Base-by-base conservation (phyloP, 2,797 vertebrate species). In the Coregonus ussuriensis region DNA sequence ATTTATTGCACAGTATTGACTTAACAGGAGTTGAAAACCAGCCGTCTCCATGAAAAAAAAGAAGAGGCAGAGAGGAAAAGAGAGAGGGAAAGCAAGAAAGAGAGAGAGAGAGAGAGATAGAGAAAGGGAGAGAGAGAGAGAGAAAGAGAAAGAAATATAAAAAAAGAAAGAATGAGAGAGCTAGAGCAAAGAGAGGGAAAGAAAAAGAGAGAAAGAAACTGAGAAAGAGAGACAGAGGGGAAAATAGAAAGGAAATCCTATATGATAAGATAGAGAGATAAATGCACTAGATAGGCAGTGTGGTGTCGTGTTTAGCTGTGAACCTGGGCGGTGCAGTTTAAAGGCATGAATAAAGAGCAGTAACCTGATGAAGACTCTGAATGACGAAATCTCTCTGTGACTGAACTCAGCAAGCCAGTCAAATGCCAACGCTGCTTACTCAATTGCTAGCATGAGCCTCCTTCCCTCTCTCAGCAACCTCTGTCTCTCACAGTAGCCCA, bases 1-100 rank as follows among this genome's bases (percentile, higher is more conserved):
- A 93, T 93, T 91, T 88, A 91, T 83, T 86, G 89, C 90, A 88
- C 89, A 84, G 78, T 93, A 92, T 93, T 91, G 92, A 93, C 91
- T 93, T 87, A 88, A 88, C 86, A 89, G 80, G 88, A 89, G 84
- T 81, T 83, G 85, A 89, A 89, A 86, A 82, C 82, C 85, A 87
- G 88, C 85, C 81, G 74, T 82, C 59, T 84, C 85, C 79, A 85
- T 21, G 69, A 83, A 89, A 86, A 56, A 81, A 66, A 33, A 33
- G 65, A 47, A 72, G 18, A 80, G 62, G 75, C 31, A 66, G 62
- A 31, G 33, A 52, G 33, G 66, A 51, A 59, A 14, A 70, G 21
- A 14, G 6, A 74, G 83, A 84, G 74, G 82, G 77, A 84, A 47
- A 47, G 7, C 41, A 47, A 47, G 41, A 47, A 51, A 54, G 71